phyloP scores from a whole-genome alignment of 1,140 invertebrate genomes.

The Papilio xuthus region DNA sequence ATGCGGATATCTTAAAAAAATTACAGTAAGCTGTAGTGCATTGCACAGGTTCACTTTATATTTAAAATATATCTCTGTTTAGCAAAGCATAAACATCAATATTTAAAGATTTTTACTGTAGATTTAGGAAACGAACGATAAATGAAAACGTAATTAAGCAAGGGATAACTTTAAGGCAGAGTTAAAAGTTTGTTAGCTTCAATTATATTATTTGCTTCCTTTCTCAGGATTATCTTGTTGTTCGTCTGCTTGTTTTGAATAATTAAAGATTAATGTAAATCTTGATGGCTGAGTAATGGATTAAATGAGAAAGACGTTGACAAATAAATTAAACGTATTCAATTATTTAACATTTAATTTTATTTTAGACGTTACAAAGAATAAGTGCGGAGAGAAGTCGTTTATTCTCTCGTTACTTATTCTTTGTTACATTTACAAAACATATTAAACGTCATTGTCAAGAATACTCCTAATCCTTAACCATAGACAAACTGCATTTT shows the following conservation, averaged over 20 bases:
- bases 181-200: conserved; percentile 66
- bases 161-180: conserved; percentile 67
- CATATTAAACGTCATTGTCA: too few species aligned
- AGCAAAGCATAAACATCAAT: neutral
- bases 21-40: too few species aligned
- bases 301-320: neutral
- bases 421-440: too few species aligned
- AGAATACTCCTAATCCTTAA: too few species aligned
- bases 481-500: too few species aligned
- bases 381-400: neutral
- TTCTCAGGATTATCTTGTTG: conserved; percentile 56
- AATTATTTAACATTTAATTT: neutral
- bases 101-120: conserved; percentile 29
- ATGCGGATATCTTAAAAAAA: too few species aligned
- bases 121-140: conserved; percentile 65
- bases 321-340: neutral
- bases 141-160: conserved; percentile 77
- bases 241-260: conserved; percentile 52
- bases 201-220: conserved; percentile 66
- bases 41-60: too few species aligned
- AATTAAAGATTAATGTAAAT: conserved; percentile 38
- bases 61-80: too few species aligned
- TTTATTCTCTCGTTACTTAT: too few species aligned
- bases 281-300: conserved; percentile 21
- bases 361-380: neutral